Evolutionary conservation across 2,888 invertebrate species (phyloP), one percentile per base, ranked within the genome.

Genomic region (Phyllotreta cruciferae): DNA sequence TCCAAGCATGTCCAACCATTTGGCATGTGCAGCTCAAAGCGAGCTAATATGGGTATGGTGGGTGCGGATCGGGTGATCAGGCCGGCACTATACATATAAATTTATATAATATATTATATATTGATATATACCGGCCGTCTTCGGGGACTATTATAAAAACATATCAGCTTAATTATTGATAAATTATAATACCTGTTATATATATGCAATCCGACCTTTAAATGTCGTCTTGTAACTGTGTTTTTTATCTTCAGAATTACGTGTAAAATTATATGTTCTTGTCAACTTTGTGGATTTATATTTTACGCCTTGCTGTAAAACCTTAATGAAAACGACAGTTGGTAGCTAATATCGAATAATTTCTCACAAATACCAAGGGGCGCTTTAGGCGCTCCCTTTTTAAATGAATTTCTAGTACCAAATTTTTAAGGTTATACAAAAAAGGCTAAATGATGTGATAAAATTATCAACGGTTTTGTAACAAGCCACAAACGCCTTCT

Each of bases 81-180:
- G 75, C 76, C 77, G 76, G 75, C 68, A 76, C 76, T 71, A 70
- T 52, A 52, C 7, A 52, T 52, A 14, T 52, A 47, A 13, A 47
- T 47, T 14, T 47, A 47, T 47, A 58, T 50, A 39, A 54, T 42
- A 54, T 54, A 54, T 35, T 58, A n/a, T 52, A 52, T 60, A 49
- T 58, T 35, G 35, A 41, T 52, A 60, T 60, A 52, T 44, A 52
- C 84, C 79, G 77, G 80, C 79, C 75, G 77, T 79, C 78, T 79
- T 85, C 84, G 87, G 82, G 87, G 86, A 87, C 87, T 87, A 87
- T 87, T 60, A 86, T 85, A 85, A 81, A 24, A 86, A 87, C 87
- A 87, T 87, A 88, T 88, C 88, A 88, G 85, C 87, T 86, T 87
- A 86, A 86, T 85, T 86, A 85, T 80, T 79, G 78, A 79, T 79